phyloP scores from a whole-genome alignment of 2,797 vertebrate species.

The Hirundo rustica region DNA sequence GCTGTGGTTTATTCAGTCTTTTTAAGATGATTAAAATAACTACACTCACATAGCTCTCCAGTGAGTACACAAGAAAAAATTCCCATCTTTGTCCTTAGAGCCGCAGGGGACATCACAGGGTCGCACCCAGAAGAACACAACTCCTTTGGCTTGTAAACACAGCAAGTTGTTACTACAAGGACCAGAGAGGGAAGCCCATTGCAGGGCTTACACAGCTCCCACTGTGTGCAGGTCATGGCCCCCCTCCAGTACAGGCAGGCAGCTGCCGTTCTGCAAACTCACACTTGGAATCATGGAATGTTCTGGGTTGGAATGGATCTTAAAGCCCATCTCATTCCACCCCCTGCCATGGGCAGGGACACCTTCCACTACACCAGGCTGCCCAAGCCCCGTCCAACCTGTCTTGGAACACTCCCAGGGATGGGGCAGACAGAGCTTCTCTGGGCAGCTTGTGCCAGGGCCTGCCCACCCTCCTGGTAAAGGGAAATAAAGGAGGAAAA shows the following conservation, averaged over 20 bases:
- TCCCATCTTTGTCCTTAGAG: constrained; percentile 33
- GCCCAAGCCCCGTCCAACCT: neutral
- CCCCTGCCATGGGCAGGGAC: neutral
- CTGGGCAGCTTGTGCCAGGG: neutral
- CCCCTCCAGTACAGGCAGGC: neutral
- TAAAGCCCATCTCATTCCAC: neutral
- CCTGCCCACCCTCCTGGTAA: neutral
- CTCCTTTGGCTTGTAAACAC: constrained; percentile 28
- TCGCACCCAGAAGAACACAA: neutral
- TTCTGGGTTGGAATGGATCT: neutral
- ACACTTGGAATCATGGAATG: neutral
- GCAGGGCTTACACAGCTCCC: neutral
- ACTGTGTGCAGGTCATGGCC: neutral
- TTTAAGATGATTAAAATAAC: constrained; percentile 33
- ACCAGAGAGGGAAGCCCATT: neutral
- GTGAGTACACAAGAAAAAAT: constrained; percentile 20
- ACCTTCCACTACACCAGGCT: neutral
- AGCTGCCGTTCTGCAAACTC: neutral
- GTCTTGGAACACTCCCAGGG: neutral
- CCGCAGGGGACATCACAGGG: neutral
- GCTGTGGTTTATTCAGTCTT: neutral
- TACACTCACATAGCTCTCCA: neutral
- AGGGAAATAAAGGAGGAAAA: neutral
- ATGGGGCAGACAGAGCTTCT: neutral
- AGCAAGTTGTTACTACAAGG: neutral